Evolutionary conservation across 2,888 invertebrate species (phyloP), one percentile per base, ranked within the genome.

Genomic region (Cheilosia impressa): DNA sequence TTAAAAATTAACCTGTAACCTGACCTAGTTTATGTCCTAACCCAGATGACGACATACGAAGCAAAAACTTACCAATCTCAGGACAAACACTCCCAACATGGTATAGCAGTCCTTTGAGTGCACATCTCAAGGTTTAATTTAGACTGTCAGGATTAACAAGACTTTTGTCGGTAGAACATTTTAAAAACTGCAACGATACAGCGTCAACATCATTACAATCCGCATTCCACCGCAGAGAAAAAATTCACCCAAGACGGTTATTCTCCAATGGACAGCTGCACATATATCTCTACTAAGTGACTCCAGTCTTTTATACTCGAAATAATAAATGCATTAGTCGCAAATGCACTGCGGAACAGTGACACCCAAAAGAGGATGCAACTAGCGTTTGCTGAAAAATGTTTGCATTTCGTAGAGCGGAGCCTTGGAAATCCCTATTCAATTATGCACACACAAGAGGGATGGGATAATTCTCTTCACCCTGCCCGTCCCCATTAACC

Each of bases 371-470:
- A 34, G 24, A 19, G 34, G 52, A 60, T 19, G 72, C 52, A 66
- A 72, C 50, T 34, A 58, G 38, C 50, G 41, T 50, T 19, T 41
- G 31, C 9, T 22, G 22, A n/a, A 34, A 31, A 47, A 47, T 19
- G 13, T 65, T 52, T 19, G 24, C 50, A 24, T 60, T 72, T 0
- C n/a, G 15, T 10, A 17, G 38, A 27, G 45, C 19, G 45, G 41
- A 72, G 17, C 76, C 53, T 58, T 41, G 60, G 2, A 31, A 41
- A 45, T 60, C 66, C 47, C 82, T 43, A 63, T 83, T 83, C 72
- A 72, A 83, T 78, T 72, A 82, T 77, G 62, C 62, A 47, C 45
- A 78, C 55, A 78, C 47, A 62, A 82, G 77, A 50, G 53, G 43
- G 63, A 72, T 77, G 57, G 78, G 62, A 83, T 72, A 57, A 55